These are phyloP conservation scores for Thermophis baileyi DNA, from an alignment of 2,113 vertebrate species.

Conservation along the genomic window DNA sequence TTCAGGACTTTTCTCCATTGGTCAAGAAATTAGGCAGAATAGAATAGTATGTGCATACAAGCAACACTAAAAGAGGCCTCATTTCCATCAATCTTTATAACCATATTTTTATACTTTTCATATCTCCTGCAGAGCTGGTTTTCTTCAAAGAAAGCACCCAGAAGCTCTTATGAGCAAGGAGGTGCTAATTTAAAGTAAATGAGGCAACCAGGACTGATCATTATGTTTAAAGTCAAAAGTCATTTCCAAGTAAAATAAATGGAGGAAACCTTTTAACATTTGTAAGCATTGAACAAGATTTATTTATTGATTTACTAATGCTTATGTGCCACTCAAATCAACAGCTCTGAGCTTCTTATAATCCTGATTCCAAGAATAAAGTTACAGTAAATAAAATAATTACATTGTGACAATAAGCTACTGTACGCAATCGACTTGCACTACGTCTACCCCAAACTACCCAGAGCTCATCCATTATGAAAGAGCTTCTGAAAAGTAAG, in stretches of 20 bases:
- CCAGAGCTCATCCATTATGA: not conserved
- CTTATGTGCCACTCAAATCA: not conserved
- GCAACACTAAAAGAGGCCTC: not conserved
- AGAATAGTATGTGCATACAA: not conserved
- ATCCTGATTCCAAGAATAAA: not conserved
- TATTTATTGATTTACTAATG: not conserved
- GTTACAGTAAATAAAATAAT: not conserved
- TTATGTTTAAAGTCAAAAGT: not conserved
- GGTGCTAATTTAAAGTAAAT: not conserved
- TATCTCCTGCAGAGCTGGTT: not conserved
- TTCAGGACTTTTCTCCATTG: not conserved
- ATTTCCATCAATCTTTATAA: not conserved
- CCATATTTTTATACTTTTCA: not conserved
- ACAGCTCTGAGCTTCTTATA: not conserved
- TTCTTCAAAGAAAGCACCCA: not conserved
- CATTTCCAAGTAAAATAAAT: not conserved
- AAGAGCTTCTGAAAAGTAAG: not conserved
- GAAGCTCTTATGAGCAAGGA: not conserved
- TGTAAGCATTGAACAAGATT: not conserved
- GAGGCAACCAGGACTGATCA: not conserved
- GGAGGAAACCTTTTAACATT: constrained; percentile 3
- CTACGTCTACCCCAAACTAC: not conserved
- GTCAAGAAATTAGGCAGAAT: not conserved
- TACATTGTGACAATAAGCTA: not conserved
- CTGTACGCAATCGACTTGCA: not conserved